Evolutionary conservation across 2,888 invertebrate species (phyloP), one percentile per base, ranked within the genome.

Genomic region (Lepetodrilus schrolli): DNA sequence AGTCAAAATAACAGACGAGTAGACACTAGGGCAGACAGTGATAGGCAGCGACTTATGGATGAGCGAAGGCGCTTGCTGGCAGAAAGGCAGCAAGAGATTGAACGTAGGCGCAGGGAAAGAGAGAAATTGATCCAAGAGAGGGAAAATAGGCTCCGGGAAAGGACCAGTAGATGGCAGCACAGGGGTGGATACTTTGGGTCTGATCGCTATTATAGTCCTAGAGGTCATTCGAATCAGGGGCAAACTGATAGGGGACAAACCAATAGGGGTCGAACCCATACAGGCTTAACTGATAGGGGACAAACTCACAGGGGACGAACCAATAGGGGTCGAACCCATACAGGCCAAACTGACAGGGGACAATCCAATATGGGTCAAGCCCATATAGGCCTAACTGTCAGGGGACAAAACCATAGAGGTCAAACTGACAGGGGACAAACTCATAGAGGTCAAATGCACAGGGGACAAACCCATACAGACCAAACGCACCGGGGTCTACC

Each of bases 71-170:
- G 58, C 20, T 17, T 17, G 10, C 17, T 58, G 8, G 58, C 26
- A 58, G 58, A 69, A 30, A 34, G 73, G 36, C 65, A 74, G n/a
- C 34, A 38, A 58, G 70, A 70, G 23, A 21, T 58, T 21, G 58
- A 50, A 17, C 68, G 69, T 51, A 58, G 66, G 47, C 68, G 58
- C 17, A 23, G 43, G 30, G 69, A 69, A n/a, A 26, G 26, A 26
- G 73, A 73, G 38, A 43, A 68, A 34, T 37, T 48, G 17, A 37
- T 68, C n/a, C 21, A 20, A 34, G 68, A 69, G 36, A 50, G 69
- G 47, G 69, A 43, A 58, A 50, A 34, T 20, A 38, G 69, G 47
- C 73, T 26, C 17, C 58, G 30, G 30, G 30, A 58, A 58, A 58
- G 26, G 58, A 17, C 23, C 17, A 23, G 34, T 13, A 58, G 58